Evolutionary conservation across 2,888 invertebrate species (phyloP), one percentile per base, ranked within the genome.

Genomic region (Merodon equestris): DNA sequence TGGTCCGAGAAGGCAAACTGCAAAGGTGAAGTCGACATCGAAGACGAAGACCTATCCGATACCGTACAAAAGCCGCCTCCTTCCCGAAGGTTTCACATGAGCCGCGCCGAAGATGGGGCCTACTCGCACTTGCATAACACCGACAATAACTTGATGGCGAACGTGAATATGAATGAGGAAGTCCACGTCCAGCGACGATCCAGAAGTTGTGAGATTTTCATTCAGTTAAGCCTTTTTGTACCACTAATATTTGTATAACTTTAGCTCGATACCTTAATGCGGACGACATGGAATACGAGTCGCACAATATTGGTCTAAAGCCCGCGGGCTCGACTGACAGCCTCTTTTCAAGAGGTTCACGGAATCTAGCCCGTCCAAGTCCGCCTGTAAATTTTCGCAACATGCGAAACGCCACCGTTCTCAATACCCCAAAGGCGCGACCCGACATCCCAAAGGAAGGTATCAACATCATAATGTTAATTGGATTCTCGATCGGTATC

Each of bases 401-500:
- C 15, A 19, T 19, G 12, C 64, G 45, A 1, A 64, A 53, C 15
- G 13, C 57, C 0, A 14, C 19, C 14, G 5, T 12, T 38, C 36
- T 42, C 5, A 27, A 36, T 40, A 40, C 5, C 10, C 40, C 40
- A 3, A 27, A 27, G 27, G 2, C 17, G 3, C 3, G 10, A 14
- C 1, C 1, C 45, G 1, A 54, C 9, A 64, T 50, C 7, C 13
- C 50, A 64, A 9, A 15, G 9, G 58, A 45, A 15, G 64, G 68
- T 1, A 45, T 79, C 7, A 79, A 74, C 53, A 68, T 79, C 0
- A 19, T 79, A 1, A 79, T 74, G 74, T 27, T 79, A 9, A 13
- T 74, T 9, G 79, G 79, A 14, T 68, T 79, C 13, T 44, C 56
- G n/a, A 50, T 64, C 64, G 79, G 58, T 0, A 45, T 79, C 0